These are phyloP conservation scores for Mixornis gularis DNA, from an alignment of 2,113 vertebrate genomes.

Conservation along the genomic window DNA sequence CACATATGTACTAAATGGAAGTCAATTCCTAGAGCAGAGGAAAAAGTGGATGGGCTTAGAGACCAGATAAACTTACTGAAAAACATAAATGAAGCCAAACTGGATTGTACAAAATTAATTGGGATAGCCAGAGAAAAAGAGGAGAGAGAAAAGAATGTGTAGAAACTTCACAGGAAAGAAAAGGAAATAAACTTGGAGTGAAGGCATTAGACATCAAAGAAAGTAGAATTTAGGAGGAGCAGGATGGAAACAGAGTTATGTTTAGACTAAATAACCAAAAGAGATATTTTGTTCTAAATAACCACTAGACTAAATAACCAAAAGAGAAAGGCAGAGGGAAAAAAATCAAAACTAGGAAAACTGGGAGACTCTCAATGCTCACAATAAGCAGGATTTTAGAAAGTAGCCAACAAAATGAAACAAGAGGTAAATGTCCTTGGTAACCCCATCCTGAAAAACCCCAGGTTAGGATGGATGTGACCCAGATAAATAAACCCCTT, in stretches of 20 bases:
- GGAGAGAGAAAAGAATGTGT: neutral
- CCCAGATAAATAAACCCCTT: neutral
- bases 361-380: neutral
- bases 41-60: conserved; percentile 7
- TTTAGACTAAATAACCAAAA: neutral
- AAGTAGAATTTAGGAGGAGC: neutral
- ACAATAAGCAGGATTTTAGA: neutral
- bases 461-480: neutral
- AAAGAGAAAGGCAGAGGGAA: neutral
- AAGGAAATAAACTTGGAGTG: neutral
- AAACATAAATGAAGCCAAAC: conserved; percentile 9
- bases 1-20: neutral
- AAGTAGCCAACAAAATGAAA: neutral
- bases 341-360: neutral
- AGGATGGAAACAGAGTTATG: neutral
- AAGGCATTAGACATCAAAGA: neutral
- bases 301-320: neutral
- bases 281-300: neutral
- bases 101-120: neutral
- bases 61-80: neutral
- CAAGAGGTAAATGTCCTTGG: neutral
- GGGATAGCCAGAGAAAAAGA: neutral
- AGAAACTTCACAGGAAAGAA: neutral
- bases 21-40: neutral
- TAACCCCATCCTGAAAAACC: neutral